phyloP scores from a whole-genome alignment of 2,797 vertebrate genomes.

The Limosa lapponica region DNA sequence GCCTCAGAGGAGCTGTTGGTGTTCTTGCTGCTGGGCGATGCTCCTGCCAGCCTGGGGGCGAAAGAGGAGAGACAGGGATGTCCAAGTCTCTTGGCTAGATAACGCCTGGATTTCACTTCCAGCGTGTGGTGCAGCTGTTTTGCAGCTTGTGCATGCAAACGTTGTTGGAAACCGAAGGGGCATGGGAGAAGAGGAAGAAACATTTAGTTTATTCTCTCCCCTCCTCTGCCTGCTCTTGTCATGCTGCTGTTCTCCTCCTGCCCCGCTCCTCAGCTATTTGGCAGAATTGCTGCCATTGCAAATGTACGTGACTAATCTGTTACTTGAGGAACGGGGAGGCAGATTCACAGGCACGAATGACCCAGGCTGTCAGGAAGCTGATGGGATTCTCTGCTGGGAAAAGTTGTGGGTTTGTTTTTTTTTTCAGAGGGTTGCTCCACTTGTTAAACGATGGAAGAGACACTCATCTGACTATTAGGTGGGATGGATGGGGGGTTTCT shows the following conservation, averaged over 20 bases:
- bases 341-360: conserved; percentile 45
- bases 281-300: conserved; percentile 24
- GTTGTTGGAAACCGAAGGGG: not conserved
- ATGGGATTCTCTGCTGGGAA: not conserved
- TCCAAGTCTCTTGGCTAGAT: not conserved
- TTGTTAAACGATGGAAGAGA: not conserved
- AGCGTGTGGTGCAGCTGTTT: not conserved
- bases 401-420: not conserved
- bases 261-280: conserved; percentile 6
- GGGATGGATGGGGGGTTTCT: not conserved
- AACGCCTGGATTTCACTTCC: not conserved
- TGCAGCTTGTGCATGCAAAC: not conserved
- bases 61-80: not conserved
- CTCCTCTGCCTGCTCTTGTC: not conserved
- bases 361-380: conserved; percentile 12
- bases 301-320: conserved; percentile 63
- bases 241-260: not conserved
- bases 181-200: conserved; percentile 17
- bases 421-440: not conserved
- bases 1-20: not conserved
- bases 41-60: not conserved
- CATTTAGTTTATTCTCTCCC: not conserved
- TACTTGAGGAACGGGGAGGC: conserved; percentile 45
- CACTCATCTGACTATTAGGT: not conserved
- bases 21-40: not conserved